Conservation (phyloP, 2,888 invertebrate genomes). For the Nowickia ferox region DNA sequence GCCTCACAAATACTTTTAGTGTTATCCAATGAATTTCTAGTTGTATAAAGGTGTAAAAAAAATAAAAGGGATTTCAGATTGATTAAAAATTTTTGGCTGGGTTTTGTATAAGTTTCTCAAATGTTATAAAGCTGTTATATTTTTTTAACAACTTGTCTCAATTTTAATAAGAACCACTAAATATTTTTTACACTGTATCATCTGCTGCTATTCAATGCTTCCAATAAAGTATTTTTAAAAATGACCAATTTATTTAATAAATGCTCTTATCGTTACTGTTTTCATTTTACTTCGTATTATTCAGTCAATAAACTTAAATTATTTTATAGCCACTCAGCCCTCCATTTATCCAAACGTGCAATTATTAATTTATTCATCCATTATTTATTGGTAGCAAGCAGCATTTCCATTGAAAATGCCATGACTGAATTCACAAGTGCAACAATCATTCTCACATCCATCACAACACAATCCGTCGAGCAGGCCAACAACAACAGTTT, state of each 20-base stretch:
- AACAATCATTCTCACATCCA: slow-evolving; percentile 25
- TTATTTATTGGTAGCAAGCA: slow-evolving; percentile 4
- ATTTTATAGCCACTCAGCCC: slow-evolving; percentile 31
- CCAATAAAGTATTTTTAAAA: background rate
- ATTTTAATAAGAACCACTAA: background rate
- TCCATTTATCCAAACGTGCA: slow-evolving; percentile 9
- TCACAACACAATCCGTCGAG: background rate
- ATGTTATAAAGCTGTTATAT: too few species aligned
- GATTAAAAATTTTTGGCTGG: too few species aligned
- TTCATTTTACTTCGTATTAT: background rate
- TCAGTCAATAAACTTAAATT: slow-evolving; percentile 49
- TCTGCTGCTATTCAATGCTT: background rate
- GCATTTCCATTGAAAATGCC: slow-evolving; percentile 7
- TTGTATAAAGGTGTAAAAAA: too few species aligned
- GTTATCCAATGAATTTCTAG: too few species aligned
- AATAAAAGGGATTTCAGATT: too few species aligned
- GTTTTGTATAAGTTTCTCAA: too few species aligned
- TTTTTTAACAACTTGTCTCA: background rate
- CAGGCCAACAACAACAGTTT: slow-evolving; percentile 2
- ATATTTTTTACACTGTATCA: background rate
- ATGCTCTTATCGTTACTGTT: background rate
- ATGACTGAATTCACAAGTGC: slow-evolving; percentile 3
- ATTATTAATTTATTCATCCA: slow-evolving; percentile 4
- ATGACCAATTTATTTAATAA: background rate
- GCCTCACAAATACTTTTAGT: too few species aligned